A percentile compares a stretch with the other conserved stretches of the same genome.
These are phyloP conservation scores for Capromys pilorides DNA, from an alignment of 2,797 vertebrate genomes.

Conservation along the genomic window DNA sequence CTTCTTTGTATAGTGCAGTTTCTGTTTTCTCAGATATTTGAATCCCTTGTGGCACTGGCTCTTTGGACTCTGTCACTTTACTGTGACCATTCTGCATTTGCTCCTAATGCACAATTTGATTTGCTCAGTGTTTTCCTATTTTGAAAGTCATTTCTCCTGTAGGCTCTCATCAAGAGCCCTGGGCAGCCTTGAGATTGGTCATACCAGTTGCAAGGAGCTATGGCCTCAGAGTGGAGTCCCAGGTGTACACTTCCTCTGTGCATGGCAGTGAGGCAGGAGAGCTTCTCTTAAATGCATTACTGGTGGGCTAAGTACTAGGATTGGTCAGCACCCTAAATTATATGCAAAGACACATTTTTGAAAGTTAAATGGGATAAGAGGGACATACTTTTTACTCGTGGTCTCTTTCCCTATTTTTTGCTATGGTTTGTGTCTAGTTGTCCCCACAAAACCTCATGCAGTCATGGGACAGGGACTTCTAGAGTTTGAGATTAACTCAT, in stretches of 20 bases:
- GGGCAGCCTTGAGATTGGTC: background rate
- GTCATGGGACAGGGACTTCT: no score
- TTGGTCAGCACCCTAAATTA: background rate
- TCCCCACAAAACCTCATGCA: no score
- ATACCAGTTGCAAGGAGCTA: background rate
- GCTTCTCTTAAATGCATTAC: background rate
- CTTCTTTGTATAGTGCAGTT: background rate
- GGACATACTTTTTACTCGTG: background rate
- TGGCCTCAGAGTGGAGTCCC: background rate
- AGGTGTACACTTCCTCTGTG: background rate
- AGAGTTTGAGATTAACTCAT: no score
- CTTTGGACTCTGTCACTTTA: background rate
- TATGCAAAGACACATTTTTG: background rate
- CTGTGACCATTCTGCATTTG: background rate
- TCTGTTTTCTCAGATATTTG: background rate
- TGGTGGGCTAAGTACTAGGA: background rate
- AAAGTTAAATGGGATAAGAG: conserved; percentile 11
- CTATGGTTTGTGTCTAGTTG: no score
- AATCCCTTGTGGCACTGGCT: background rate
- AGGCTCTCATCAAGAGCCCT: background rate
- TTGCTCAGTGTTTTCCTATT: background rate
- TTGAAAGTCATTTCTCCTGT: background rate
- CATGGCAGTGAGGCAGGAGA: background rate
- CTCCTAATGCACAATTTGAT: background rate
- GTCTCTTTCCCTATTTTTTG: background rate